Base-by-base conservation (phyloP, 2,888 invertebrate genomes). In the Chloroclysta siterata region DNA sequence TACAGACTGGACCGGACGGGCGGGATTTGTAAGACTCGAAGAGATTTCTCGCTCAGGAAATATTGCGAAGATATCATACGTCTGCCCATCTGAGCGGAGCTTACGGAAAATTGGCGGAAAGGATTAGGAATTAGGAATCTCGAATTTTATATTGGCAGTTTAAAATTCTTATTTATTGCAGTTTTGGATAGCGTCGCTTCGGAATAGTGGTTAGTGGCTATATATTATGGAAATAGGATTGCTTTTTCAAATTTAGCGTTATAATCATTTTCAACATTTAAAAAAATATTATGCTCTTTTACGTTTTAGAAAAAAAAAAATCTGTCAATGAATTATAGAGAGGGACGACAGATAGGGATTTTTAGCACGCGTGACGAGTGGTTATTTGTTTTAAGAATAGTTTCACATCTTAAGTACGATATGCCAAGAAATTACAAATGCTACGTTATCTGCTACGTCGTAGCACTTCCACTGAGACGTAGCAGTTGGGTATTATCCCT, bases 41-140 rank as follows among this genome's bases (percentile, higher is more conserved):
- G 78, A 71, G 75, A 74, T 77, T 74, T 74, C 58, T 72, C 76
- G 78, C 76, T 79, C 77, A 74, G 80, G 78, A 65, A 80, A 82
- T 81, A 81, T 83, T 82, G 81, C 69, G 76, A 77, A 79, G 83
- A 85, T 84, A 84, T 85, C 80, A 83, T 84, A 82, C 79, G 79
- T 75, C 79, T 69, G 72, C 63, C 71, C 76, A 77, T 81, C 78
- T 36, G 58, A 55, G 63, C 65, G 51, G 60, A 78, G 81, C 81
- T 86, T 84, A 82, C 71, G 69, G 75, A 72, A 79, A 83, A 86
- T 86, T 84, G 84, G 79, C 74, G 70, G 70, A 78, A 75, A 67
- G 74, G 74, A 73, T 78, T 75, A 75, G 73, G 69, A 71, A 73
- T 78, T 75, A 75, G 73, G 69, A 71, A 72, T 76, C 74, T 71